These are phyloP conservation scores for Columba guinea DNA, from an alignment of 2,797 vertebrate species.

Conservation along the genomic window DNA sequence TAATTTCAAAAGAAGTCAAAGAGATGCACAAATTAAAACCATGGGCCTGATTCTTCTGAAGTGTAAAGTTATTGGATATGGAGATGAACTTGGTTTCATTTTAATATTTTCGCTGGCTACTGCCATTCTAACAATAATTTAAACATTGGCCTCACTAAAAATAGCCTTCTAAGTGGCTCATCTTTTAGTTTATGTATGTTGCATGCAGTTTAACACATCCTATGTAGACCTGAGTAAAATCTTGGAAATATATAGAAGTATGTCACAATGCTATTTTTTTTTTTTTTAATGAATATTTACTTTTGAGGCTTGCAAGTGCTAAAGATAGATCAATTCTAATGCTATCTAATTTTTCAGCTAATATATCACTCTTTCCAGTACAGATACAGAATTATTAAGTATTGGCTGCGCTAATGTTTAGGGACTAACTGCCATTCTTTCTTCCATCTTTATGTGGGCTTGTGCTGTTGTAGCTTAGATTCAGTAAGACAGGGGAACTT, in stretches of 20 bases:
- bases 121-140: background rate
- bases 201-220: background rate
- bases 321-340: background rate
- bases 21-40: background rate
- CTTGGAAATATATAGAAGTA: background rate
- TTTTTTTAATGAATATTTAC: rapidly evolving
- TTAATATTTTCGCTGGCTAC: background rate
- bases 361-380: background rate
- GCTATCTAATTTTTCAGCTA: background rate
- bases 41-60: background rate
- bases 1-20: background rate
- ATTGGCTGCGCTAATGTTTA: background rate
- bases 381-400: background rate
- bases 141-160: background rate
- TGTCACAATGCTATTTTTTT: background rate
- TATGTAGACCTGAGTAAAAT: background rate
- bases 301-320: background rate
- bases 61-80: background rate
- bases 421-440: background rate
- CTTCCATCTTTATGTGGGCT: background rate
- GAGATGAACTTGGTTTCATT: background rate
- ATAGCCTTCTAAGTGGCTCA: background rate
- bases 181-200: background rate
- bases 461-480: background rate
- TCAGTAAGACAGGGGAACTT: background rate